Percentiles rank a stretch among this genome's conserved stretches.
phyloP scores from a whole-genome alignment of 2,113 vertebrate genomes.

The Oryzias woworae region DNA sequence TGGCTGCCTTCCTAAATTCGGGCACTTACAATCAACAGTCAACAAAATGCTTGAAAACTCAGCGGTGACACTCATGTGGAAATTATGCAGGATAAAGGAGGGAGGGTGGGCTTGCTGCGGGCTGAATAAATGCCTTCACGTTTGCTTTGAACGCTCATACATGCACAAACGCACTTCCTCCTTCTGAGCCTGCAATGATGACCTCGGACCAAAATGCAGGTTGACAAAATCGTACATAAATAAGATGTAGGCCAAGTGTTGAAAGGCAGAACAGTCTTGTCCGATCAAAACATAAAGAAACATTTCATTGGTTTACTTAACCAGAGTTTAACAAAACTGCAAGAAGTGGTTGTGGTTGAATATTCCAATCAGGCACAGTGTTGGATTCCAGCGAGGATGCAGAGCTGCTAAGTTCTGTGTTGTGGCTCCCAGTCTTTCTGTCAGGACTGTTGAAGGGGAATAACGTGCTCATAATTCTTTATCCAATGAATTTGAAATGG shows the following conservation, averaged over 20 bases:
- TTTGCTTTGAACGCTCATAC: conserved; percentile 6
- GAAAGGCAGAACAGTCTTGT: too few relatives aligned
- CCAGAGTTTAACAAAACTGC: conserved; percentile 31
- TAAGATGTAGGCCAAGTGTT: neutral
- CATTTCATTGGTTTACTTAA: neutral
- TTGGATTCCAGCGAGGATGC: conserved; percentile 63
- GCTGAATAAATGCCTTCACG: conserved; percentile 25
- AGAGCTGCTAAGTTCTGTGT: conserved; percentile 64
- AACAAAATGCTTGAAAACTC: conserved; percentile 76
- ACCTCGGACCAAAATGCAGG: conserved; percentile 38
- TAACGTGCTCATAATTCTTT: conserved; percentile 72
- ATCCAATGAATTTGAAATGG: conserved; percentile 80
- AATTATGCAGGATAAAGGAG: conserved; percentile 42
- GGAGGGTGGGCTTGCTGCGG: neutral
- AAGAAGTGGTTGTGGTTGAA: conserved; percentile 36
- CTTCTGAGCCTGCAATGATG: conserved; percentile 38
- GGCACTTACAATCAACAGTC: conserved; percentile 78
- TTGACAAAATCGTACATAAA: conserved; percentile 49
- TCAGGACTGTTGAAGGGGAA: conserved; percentile 71
- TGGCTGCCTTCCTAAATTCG: conserved; percentile 78
- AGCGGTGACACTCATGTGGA: conserved; percentile 47
- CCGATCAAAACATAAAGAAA: too few relatives aligned
- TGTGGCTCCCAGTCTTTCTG: conserved; percentile 67
- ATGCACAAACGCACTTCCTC: neutral
- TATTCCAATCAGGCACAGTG: conserved; percentile 60